phyloP scores from a whole-genome alignment of 2,888 invertebrate species.

The Omphaloscelis lunosa region DNA sequence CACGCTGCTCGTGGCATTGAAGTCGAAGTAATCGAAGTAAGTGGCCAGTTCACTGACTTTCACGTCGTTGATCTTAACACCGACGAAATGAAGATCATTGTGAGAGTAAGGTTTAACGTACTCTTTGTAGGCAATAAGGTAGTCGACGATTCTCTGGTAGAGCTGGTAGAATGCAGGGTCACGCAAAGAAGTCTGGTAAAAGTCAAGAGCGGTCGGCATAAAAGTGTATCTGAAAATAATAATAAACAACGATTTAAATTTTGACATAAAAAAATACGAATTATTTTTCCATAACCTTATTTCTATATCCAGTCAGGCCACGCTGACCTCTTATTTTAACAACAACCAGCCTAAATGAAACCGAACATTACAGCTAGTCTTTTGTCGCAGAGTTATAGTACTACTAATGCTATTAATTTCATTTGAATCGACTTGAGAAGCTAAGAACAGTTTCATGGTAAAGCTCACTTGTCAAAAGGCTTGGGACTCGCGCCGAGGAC shows the following conservation, averaged over 20 bases:
- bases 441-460: not conserved
- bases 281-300: not conserved
- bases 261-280: too few relatives aligned
- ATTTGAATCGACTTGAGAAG: not conserved
- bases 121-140: constrained; percentile 91
- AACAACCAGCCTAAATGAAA: not conserved
- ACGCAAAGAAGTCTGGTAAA: constrained; percentile 92
- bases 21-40: constrained; percentile 92
- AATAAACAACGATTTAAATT: not conserved
- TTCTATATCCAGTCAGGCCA: too few relatives aligned
- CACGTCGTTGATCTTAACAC: constrained; percentile 91
- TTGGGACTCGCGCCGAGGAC: constrained; percentile 79
- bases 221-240: constrained; percentile 79
- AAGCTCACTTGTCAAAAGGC: constrained; percentile 75
- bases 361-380: not conserved
- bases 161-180: constrained; percentile 94
- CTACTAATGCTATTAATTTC: not conserved
- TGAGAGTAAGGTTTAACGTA: constrained; percentile 90
- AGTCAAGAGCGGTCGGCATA: constrained; percentile 91
- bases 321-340: not conserved
- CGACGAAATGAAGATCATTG: constrained; percentile 90
- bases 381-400: not conserved
- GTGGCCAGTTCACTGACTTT: constrained; percentile 92
- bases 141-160: constrained; percentile 91
- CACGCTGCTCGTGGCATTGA: constrained; percentile 91